Evolutionary conservation across 1,140 invertebrate genomes (phyloP).

Genomic region (Apis mellifera): Amel_HAv3.1 CM009934.2:9530501-9531000

Average conservation of each 20-base stretch:
- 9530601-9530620: no score
- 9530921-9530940: neutral
- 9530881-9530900: slow-evolving; percentile 48
- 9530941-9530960: neutral
- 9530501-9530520: no score
- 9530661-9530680: neutral
- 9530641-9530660: neutral
- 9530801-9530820: slow-evolving; percentile 57
- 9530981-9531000: neutral
- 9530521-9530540: no score
- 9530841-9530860: slow-evolving; percentile 1
- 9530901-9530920: slow-evolving; percentile 11
- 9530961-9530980: neutral
- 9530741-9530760: slow-evolving; percentile 49
- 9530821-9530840: slow-evolving; percentile 7
- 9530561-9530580: no score
- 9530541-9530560: no score
- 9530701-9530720: neutral
- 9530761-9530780: slow-evolving; percentile 52
- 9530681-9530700: neutral
- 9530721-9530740: slow-evolving; percentile 18
- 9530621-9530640: no score
- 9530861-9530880: neutral
- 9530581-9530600: no score
- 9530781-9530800: slow-evolving; percentile 60